Conservation (phyloP, 2,113 vertebrate genomes). For the Micronycteris hirsuta region DNA sequence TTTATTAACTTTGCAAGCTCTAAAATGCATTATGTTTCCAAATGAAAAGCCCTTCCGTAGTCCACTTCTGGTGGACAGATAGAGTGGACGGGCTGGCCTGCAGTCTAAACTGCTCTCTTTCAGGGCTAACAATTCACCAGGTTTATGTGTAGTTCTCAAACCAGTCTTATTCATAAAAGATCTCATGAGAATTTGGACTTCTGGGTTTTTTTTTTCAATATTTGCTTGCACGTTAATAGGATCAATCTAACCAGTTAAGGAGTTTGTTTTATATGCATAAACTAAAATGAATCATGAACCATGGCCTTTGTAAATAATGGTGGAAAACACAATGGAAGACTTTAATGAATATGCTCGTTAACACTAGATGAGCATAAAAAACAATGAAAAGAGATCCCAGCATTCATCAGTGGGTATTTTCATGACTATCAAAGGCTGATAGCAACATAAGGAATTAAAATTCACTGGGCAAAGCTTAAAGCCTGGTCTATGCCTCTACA, state of each 20-base stretch:
- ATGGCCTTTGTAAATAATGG: neutral
- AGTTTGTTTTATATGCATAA: neutral
- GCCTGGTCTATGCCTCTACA: neutral
- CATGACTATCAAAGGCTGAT: neutral
- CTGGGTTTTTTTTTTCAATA: neutral
- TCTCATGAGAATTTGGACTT: neutral
- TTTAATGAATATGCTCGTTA: neutral
- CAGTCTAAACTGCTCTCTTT: neutral
- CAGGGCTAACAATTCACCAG: neutral
- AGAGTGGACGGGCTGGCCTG: neutral
- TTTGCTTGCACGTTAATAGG: neutral
- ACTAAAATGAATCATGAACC: neutral
- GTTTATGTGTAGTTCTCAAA: neutral
- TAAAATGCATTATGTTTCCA: neutral
- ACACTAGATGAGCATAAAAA: neutral
- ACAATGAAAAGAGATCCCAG: neutral
- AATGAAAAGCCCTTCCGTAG: neutral
- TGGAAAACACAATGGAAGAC: neutral
- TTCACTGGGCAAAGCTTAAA: conserved; percentile 17
- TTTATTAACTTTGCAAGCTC: neutral
- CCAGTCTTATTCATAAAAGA: neutral
- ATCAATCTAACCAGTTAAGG: conserved; percentile 22
- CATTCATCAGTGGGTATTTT: neutral
- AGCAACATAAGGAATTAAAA: conserved; percentile 36
- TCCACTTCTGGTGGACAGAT: neutral